phyloP scores from a whole-genome alignment of 2,797 vertebrate genomes.

The Eidolon dupreanum region DNA sequence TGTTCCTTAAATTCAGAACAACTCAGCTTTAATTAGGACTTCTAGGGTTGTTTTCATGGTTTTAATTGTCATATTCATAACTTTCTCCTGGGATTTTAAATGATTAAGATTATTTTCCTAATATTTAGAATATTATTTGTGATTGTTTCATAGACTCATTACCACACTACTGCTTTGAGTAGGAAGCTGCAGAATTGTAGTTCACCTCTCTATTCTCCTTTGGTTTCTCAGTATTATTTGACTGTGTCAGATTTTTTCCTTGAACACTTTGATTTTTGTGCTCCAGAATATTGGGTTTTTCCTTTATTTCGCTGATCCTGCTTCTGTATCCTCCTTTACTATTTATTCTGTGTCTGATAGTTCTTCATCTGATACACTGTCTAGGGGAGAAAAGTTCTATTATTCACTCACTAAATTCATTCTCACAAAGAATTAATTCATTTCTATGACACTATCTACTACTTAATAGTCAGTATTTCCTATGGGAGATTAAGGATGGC shows the following conservation, averaged over 20 bases:
- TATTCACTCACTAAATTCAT: neutral
- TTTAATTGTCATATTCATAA: neutral
- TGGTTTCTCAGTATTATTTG: neutral
- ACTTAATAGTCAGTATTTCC: neutral
- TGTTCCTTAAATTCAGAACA: constrained; percentile 11
- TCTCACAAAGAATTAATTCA: neutral
- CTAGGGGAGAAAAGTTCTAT: neutral
- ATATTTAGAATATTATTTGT: neutral
- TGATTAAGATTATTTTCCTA: constrained; percentile 20
- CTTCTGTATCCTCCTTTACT: neutral
- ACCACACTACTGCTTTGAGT: neutral
- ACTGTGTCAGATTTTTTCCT: neutral
- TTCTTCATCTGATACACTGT: neutral
- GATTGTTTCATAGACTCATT: neutral
- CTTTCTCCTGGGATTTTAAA: neutral
- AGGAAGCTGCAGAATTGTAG: neutral
- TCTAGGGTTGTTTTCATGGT: neutral
- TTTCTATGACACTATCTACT: neutral
- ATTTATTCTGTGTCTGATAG: neutral
- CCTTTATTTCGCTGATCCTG: neutral
- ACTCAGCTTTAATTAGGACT: neutral
- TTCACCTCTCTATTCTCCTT: neutral
- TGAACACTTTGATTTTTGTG: neutral
- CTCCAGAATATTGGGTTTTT: neutral
- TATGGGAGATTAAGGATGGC: neutral